These are phyloP conservation scores for Cephus rjabovi DNA, from an alignment of 2,888 invertebrate species.

Conservation along the genomic window DNA sequence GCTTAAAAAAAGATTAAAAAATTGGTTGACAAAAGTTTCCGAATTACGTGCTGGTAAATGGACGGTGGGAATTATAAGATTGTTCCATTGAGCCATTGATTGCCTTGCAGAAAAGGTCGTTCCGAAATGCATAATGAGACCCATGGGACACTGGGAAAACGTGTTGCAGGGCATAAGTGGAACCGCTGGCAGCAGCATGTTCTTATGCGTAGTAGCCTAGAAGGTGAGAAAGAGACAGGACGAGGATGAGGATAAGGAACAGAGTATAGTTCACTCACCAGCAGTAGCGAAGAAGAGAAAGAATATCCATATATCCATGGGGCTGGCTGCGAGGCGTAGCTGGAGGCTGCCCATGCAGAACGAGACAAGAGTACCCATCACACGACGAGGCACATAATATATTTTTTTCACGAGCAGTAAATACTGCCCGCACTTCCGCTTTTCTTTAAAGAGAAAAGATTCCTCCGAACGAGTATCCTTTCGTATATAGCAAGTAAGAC, in stretches of 20 bases:
- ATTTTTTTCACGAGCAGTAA: background rate
- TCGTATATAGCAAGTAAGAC: background rate
- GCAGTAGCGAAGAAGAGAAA: conserved; percentile 52
- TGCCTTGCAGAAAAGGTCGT: background rate
- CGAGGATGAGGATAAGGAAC: background rate
- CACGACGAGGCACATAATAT: conserved; percentile 20
- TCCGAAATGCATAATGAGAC: background rate
- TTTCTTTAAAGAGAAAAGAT: background rate
- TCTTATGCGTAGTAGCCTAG: background rate
- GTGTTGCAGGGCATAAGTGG: background rate
- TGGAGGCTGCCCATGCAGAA: conserved; percentile 23
- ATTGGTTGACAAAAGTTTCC: background rate
- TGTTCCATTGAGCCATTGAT: background rate
- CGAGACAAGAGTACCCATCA: conserved; percentile 22
- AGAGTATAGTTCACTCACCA: conserved; percentile 35
- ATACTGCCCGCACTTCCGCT: background rate
- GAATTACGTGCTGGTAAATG: background rate
- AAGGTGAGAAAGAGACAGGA: conserved; percentile 5
- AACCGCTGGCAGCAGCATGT: background rate
- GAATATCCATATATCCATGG: conserved; percentile 54
- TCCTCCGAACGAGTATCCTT: background rate
- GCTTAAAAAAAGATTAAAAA: conserved; percentile 5
- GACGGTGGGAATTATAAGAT: background rate
- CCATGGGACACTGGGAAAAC: background rate
- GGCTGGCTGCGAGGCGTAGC: conserved; percentile 39